Conservation (phyloP, 2,797 vertebrate species). For the Etheostoma perlongum region DNA sequence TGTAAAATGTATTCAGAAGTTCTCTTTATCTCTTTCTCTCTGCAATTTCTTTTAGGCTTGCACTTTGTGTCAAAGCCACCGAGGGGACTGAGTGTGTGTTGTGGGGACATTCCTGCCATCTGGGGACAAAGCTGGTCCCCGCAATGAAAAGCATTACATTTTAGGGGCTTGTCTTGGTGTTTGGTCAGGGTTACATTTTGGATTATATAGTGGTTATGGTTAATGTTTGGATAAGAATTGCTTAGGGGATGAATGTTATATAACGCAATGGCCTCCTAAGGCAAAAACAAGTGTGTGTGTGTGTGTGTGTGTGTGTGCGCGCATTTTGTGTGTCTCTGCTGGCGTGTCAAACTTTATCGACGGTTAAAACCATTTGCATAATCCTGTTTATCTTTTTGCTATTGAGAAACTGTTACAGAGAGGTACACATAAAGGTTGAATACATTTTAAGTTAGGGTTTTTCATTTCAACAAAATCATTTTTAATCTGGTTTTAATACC, state of each 20-base stretch:
- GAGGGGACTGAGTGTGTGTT: neutral
- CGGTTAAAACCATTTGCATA: conserved; percentile 42
- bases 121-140: neutral
- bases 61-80: neutral
- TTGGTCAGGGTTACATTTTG: neutral
- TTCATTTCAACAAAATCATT: neutral
- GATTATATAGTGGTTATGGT: neutral
- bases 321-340: neutral
- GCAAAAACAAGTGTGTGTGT: neutral
- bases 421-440: no score
- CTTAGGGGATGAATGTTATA: neutral
- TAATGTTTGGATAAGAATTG: neutral
- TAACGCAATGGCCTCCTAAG: neutral
- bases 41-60: neutral
- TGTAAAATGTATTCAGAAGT: neutral
- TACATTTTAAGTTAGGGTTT: no score
- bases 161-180: neutral
- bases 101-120: neutral
- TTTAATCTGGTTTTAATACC: neutral
- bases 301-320: neutral
- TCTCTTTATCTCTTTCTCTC: neutral
- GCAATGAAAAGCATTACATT: neutral
- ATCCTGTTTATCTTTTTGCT: conserved; percentile 1
- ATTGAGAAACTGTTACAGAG: neutral
- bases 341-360: neutral